These are phyloP conservation scores for Tragelaphus oryx DNA, from an alignment of 2,797 vertebrate genomes.

Conservation along the genomic window DNA sequence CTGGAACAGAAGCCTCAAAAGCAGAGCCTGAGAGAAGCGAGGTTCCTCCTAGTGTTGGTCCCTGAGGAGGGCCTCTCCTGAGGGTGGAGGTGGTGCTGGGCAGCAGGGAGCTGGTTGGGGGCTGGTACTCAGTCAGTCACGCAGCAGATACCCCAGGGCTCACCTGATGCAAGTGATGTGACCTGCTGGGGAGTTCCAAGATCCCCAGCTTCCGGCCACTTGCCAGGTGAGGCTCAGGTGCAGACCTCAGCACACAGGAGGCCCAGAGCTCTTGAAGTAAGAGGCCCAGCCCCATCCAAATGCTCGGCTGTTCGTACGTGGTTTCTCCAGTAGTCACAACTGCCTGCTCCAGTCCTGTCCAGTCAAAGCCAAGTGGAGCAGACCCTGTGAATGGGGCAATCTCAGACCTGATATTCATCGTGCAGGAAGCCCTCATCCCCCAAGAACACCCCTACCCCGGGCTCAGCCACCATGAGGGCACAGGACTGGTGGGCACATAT, in stretches of 20 bases:
- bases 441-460: neutral
- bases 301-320: neutral
- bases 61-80: neutral
- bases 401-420: neutral
- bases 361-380: neutral
- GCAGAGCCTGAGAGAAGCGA: neutral
- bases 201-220: neutral
- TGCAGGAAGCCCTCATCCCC: neutral
- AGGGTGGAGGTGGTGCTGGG: neutral
- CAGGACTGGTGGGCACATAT: neutral
- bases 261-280: neutral
- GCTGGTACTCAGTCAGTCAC: neutral
- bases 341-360: neutral
- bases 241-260: neutral
- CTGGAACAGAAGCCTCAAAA: neutral
- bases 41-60: neutral
- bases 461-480: neutral
- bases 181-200: neutral
- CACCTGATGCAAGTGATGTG: neutral
- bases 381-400: neutral
- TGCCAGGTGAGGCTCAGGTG: neutral
- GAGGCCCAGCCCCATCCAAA: neutral
- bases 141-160: neutral
- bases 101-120: neutral
- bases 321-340: neutral